Evolutionary conservation across 2,113 vertebrate genomes (phyloP), one percentile per base, ranked within the genome.

Genomic region (Epinephelus cyanopodus): DNA sequence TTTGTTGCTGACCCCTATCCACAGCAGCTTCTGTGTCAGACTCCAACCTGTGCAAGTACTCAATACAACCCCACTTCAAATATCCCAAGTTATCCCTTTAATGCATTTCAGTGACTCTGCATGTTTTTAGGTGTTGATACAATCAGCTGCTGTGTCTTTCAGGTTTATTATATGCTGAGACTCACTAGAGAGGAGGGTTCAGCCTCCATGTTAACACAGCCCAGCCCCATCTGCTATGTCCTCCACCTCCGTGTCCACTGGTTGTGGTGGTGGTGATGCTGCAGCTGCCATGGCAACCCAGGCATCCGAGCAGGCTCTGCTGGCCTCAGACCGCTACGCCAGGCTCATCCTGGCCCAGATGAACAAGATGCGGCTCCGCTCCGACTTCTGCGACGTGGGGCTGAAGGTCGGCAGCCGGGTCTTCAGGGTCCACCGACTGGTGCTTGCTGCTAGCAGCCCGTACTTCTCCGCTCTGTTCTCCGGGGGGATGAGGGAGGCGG

Each of bases 401-500:
- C 93, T 99, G 53, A 96, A 95, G 78, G 96, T 99, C 7, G 98
- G 97, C 2, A 90, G 92, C n/a, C 93, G 92, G 53, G 93, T 93
- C 60, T 99, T 99, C 90, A 90, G 90, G 71, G 97, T 97, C 65
- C 98, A 99, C 81, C 95, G 96, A 19, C 91, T 99, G 85, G 97
- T 99, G 74, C 95, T 99, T 64, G 98, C 98, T 54, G 98, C 98
- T 56, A 98, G 98, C 91, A 99, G 98, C 80, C 98, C 97, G 0
- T 99, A 99, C 85, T 99, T 99, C 91, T 93, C 97, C 2, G 98
- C 97, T 63, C 95, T 99, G 54, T 98, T 99, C 83, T 95, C 96
- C 0, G 95, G 97, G n/a, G 96, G 97, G 37, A 97, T 99, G 98
- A 97, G 95, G 66, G 98, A 99, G 77, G 95, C 96, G 3, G 95